Evolutionary conservation across 2,888 invertebrate genomes (phyloP), one percentile per base, ranked within the genome.

Genomic region (Parochlus steinenii): DNA sequence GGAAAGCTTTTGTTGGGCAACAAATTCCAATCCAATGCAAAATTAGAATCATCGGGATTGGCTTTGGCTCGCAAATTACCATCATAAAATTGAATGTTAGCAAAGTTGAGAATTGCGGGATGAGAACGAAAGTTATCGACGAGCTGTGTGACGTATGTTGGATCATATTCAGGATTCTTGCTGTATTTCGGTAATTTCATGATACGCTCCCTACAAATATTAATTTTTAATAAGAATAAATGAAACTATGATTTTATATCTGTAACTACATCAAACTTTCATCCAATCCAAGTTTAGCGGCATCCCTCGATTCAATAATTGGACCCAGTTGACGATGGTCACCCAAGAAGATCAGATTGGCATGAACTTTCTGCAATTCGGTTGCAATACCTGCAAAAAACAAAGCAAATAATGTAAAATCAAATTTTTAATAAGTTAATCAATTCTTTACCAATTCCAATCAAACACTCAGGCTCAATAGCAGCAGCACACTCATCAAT

Each of bases 401-500:
- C 5, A 23, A 23, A 23, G 7, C 22, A 8, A 22, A 22, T 8
- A 8, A 6, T 8, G 8, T 22, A 22, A 22, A 22, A 22, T 23
- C 23, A 25, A 25, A 7, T 25, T 10, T 5, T 5, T 10, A 12
- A 11, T 25, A 6, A 27, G 6, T 7, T n/a, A 16, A 5, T 15
- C 8, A 22, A 22, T 17, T 31, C 12, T 20, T 53, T 55, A 40
- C 59, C 58, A 24, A 69, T 55, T 4, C 74, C 69, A 46, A 76
- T 65, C 27, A 72, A 48, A n/a, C 65, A 59, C 51, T 78, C 77
- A 1, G 75, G 68, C 55, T 80, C 80, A 5, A 64, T 66, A 1
- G 74, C 70, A 47, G 81, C 79, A 1, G 78, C 79, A 12, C 74
- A 75, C 58, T 82, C 82, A 49, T 82, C 82, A 29, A 82, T 65